Base-by-base conservation (phyloP, 2,113 vertebrate species). In the Lota lota region DNA sequence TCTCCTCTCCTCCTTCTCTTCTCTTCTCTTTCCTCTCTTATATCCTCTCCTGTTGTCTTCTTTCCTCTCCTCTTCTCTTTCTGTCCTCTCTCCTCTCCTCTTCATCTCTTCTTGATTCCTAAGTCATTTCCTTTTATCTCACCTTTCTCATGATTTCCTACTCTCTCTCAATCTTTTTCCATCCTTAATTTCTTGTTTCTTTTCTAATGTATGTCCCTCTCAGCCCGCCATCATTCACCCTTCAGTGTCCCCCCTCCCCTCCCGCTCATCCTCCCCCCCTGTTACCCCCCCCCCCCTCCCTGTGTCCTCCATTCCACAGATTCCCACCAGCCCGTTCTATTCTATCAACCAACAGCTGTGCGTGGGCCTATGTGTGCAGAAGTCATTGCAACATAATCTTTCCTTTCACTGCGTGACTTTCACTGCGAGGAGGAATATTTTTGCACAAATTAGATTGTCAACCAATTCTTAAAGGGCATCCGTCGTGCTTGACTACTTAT, bases 291-390 rank as follows among this genome's bases (percentile, higher is more conserved):
- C 2, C 50, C 50, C 50, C 50, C 50, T 51, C 24, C 24, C 24
- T 24, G 50, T 24, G 50, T 51, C 50, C 50, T 21, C 57, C 5
- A 8, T 2, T 59, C 6, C 3, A 40, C 63, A 20, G 5, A 63
- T 71, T 68, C 67, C 64, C 61, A 22, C 28, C 33, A 59, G 59
- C 53, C 20, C 24, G 14, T 24, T 24, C 24, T 24, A 72, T 51
- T 57, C 33, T 69, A 19, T 22, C 36, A 22, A 19, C 28, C 36
- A 22, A 19, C 28, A 69, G 40, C 67, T 69, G 47, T 66, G 20
- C 22, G 24, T 66, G 64, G 51, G 64, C 53, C 4, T 66, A 19
- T 53, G 22, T 60, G 58, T 60, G 64, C 22, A n/a, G 21, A 40
- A 53, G 65, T 66, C 24, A 24, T 2, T 24, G 24, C 24, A 24